Evolutionary conservation across 2,113 vertebrate genomes (phyloP), one percentile per base, ranked within the genome.

Genomic region (Syngnathus typhle): DNA sequence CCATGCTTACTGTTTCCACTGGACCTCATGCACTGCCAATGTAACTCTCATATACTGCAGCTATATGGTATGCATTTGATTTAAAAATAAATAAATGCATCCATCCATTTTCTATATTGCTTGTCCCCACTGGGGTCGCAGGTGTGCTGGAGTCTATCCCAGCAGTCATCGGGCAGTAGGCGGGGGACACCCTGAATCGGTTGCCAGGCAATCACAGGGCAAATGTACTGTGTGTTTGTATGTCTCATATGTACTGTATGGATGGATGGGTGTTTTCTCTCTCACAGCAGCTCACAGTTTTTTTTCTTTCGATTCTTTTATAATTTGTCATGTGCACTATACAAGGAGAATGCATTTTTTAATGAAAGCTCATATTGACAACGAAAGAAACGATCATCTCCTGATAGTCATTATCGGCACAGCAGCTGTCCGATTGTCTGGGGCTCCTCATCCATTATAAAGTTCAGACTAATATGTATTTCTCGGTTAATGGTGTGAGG

Each of bases 341-440:
- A 80, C 73, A 76, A 1, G 11, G 43, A 63, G 41, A 65, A 65
- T 72, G 70, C 68, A 51, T 77, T 59, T 59, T 59, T 37, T 6
- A 79, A 72, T 6, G 64, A 54, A 72, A 72, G 76, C 64, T 72
- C 70, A 78, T 61, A 68, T 52, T 67, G 77, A 74, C 70, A 80
- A 77, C 63, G 80, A 72, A 84, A 80, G 60, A 77, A 80, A 80
- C 70, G 71, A 78, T 12, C 47, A 81, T 80, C 76, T 80, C 78
- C 77, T 72, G 60, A 76, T 68, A 67, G 84, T 82, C 76, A 85
- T 82, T 82, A 84, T 84, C 72, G 67, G 71, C 67, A 68, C 70
- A 69, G 71, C 69, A 71, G 83, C 71, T 62, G 63, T 32, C 55
- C 9, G 1, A 58, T 65, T 69, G 60, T 71, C 80, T 71, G 21